phyloP scores from a whole-genome alignment of 2,888 invertebrate species.

The Chironomus tentans region DNA sequence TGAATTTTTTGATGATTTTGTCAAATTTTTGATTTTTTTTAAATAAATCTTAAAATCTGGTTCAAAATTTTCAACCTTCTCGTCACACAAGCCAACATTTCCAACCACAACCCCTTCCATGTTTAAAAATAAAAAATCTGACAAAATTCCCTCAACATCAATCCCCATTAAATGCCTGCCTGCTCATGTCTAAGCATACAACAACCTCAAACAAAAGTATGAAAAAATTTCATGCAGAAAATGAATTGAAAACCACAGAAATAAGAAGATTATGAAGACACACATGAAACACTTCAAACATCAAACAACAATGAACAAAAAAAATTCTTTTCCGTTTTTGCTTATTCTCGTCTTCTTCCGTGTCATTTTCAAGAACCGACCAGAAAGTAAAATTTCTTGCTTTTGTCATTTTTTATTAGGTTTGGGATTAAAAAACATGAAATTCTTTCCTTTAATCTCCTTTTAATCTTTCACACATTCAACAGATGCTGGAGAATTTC shows the following conservation, averaged over 20 bases:
- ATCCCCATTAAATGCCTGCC: neutral
- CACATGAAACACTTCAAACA: conserved; percentile 19
- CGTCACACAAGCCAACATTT: too few relatives aligned
- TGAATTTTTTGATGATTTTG: too few relatives aligned
- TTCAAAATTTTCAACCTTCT: too few relatives aligned
- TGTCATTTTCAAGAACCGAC: neutral
- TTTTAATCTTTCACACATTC: conserved; percentile 23
- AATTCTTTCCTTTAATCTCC: conserved; percentile 8
- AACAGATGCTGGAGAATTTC: neutral
- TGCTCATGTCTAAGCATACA: neutral
- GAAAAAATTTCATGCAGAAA: too few relatives aligned
- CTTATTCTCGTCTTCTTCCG: neutral
- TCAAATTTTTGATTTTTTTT: too few relatives aligned
- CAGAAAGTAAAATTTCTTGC: too few relatives aligned
- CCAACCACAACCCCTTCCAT: too few relatives aligned
- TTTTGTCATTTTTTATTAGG: conserved; percentile 21
- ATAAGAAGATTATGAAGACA: conserved; percentile 20
- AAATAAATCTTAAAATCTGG: too few relatives aligned
- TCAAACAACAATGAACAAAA: neutral
- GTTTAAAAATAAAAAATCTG: too few relatives aligned
- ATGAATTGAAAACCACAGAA: conserved; percentile 15
- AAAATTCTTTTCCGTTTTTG: conserved; percentile 8
- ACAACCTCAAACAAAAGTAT: conserved; percentile 18
- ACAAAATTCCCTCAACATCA: too few relatives aligned
- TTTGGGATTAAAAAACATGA: conserved; percentile 2